Evolutionary conservation across 1,140 invertebrate species (phyloP).

Genomic region (Philopotamus ludificatus): DNA sequence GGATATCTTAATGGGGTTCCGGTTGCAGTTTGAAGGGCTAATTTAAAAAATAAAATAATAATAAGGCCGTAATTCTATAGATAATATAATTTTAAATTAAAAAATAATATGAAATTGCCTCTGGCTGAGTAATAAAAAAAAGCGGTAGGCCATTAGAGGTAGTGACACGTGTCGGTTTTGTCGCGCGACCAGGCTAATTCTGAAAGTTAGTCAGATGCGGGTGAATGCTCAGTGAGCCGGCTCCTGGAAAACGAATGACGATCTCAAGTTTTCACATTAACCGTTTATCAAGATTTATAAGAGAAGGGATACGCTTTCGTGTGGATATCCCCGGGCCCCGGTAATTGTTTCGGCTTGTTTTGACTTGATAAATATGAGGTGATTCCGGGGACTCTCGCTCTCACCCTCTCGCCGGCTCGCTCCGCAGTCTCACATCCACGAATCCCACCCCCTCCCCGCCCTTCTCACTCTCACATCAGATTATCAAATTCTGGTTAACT

Average conservation of each 20-base stretch:
- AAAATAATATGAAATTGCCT: too few species aligned
- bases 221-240: conserved; percentile 13
- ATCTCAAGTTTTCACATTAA: conserved; percentile 42
- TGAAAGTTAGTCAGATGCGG: conserved; percentile 14
- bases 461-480: background rate
- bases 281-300: conserved; percentile 43
- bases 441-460: too few species aligned
- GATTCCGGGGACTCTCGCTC: too few species aligned
- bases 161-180: background rate
- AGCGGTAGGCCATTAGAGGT: background rate
- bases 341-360: conserved; percentile 37
- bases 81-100: too few species aligned
- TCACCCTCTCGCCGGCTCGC: too few species aligned
- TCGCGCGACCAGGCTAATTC: conserved; percentile 1
- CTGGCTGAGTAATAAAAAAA: too few species aligned
- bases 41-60: too few species aligned
- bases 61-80: too few species aligned
- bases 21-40: too few species aligned
- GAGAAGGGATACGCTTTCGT: conserved; percentile 11
- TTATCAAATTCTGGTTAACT: conserved; percentile 21
- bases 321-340: background rate
- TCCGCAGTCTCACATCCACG: too few species aligned
- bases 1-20: too few species aligned
- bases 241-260: conserved; percentile 36
- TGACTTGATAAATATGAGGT: conserved; percentile 38